These are phyloP conservation scores for Ailurus styani DNA, from an alignment of 2,113 vertebrate genomes.

Conservation along the genomic window DNA sequence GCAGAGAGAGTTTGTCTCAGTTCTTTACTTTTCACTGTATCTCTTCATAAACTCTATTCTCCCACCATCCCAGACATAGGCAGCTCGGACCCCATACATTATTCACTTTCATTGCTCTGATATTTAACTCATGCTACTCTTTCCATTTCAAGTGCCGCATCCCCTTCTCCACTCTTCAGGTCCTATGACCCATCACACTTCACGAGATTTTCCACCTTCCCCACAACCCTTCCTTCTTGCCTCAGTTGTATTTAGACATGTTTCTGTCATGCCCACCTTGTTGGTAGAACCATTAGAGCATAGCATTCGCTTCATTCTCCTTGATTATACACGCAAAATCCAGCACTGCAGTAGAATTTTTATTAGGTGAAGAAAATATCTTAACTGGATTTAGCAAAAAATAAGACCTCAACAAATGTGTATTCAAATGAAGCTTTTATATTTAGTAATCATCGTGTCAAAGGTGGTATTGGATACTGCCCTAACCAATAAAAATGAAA, in stretches of 20 bases:
- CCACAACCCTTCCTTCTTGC: not conserved
- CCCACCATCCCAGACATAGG: not conserved
- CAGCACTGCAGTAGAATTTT: accelerated
- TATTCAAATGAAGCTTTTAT: not conserved
- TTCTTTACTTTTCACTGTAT: not conserved
- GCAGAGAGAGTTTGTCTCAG: not conserved
- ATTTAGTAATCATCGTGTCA: not conserved
- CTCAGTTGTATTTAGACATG: not conserved
- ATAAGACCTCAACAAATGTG: not conserved
- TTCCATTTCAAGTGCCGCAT: not conserved
- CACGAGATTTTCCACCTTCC: not conserved
- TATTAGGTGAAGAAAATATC: not conserved
- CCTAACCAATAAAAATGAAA: not conserved
- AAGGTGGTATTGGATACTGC: accelerated
- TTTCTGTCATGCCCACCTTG: not conserved
- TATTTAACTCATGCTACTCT: not conserved
- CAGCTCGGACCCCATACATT: accelerated
- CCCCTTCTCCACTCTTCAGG: not conserved
- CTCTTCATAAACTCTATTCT: not conserved
- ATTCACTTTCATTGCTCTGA: not conserved
- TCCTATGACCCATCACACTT: not conserved
- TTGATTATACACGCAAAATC: not conserved
- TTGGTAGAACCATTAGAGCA: not conserved
- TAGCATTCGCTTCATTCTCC: not conserved
- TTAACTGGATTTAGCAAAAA: not conserved